A percentile compares a stretch with the other conserved stretches of the same genome.
phyloP scores from a whole-genome alignment of 1,140 invertebrate species.

The Scylla paramamosain region DNA sequence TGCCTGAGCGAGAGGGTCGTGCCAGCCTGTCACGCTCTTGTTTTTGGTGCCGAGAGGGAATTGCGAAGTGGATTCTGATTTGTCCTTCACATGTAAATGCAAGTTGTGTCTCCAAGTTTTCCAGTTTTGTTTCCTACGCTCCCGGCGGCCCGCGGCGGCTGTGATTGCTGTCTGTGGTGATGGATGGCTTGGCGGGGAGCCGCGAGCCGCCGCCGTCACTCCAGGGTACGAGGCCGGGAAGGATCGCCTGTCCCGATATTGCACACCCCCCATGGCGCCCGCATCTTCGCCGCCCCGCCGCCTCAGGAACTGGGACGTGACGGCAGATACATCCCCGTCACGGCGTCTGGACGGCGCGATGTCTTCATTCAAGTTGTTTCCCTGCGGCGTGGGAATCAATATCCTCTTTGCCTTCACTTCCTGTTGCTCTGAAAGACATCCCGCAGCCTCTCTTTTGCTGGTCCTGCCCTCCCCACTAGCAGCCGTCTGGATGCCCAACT shows the following conservation, averaged over 20 bases:
- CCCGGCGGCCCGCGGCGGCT: background rate
- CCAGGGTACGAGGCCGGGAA: too few relatives aligned
- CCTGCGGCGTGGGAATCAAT: background rate
- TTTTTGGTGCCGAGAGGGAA: background rate
- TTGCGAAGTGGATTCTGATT: background rate
- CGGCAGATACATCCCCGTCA: background rate
- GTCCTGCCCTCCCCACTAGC: background rate
- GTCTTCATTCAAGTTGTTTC: background rate
- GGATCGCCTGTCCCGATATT: background rate
- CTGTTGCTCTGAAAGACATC: background rate
- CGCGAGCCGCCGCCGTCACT: background rate
- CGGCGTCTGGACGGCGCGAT: background rate
- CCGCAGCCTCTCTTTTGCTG: background rate
- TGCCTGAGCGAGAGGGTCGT: too few relatives aligned
- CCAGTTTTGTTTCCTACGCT: background rate
- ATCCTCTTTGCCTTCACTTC: background rate
- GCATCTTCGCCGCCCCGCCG: background rate
- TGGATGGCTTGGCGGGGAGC: background rate
- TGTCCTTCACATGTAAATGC: conserved; percentile 2
- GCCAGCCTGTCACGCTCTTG: background rate
- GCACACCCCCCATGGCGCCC: background rate
- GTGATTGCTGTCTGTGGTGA: background rate
- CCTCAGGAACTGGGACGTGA: too few relatives aligned
- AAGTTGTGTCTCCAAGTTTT: background rate
- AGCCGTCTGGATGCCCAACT: background rate